Conservation (phyloP, 2,113 vertebrate species). For the Gobiocypris rarus region DNA sequence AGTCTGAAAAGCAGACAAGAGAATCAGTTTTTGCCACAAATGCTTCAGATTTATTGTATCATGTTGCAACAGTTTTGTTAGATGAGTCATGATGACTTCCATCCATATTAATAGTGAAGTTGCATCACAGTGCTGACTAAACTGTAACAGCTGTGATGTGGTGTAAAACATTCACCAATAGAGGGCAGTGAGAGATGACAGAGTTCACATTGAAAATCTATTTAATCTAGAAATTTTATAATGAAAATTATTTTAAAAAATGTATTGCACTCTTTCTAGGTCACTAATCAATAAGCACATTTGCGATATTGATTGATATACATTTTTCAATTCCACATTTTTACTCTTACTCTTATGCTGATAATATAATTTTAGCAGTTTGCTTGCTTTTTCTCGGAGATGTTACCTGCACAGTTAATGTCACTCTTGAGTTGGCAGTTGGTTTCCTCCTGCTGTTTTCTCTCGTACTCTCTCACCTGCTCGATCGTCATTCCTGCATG, state of each 20-base stretch:
- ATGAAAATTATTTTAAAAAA: not conserved
- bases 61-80: not conserved
- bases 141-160: conserved; percentile 62
- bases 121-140: conserved; percentile 59
- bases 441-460: conserved; percentile 76
- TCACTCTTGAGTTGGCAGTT: conserved; percentile 80
- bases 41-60: conserved; percentile 53
- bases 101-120: conserved; percentile 50
- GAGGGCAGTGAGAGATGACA: conserved; percentile 64
- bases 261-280: not conserved
- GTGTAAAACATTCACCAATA: conserved; percentile 65
- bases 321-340: too few relatives aligned
- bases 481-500: conserved; percentile 76
- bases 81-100: conserved; percentile 55
- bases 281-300: not conserved
- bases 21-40: conserved; percentile 51
- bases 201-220: not conserved
- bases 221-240: not conserved
- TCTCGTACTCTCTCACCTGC: conserved; percentile 78
- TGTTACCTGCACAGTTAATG: conserved; percentile 68
- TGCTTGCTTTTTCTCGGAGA: too few relatives aligned
- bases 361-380: too few relatives aligned
- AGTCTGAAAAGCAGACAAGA: conserved; percentile 33
- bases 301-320: too few relatives aligned
- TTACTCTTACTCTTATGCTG: too few relatives aligned